phyloP scores from a whole-genome alignment of 2,888 invertebrate genomes.

The Capitulum mitella region DNA sequence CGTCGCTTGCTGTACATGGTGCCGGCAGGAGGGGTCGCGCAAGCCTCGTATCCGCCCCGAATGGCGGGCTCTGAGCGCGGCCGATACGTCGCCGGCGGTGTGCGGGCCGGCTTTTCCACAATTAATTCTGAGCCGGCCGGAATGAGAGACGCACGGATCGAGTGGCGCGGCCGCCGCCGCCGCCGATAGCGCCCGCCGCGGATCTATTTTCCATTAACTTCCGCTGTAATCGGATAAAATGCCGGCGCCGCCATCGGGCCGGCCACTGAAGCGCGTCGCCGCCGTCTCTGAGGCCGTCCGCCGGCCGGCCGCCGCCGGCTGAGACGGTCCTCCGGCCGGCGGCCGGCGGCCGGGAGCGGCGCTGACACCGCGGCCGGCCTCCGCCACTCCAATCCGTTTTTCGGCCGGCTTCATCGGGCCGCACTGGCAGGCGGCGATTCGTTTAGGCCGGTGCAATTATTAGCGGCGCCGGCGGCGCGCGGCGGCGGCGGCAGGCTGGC shows the following conservation, averaged over 20 bases:
- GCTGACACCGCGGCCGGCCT: neutral
- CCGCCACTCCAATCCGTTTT: neutral
- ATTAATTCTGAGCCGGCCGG: neutral
- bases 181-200: neutral
- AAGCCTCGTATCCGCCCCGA: too few relatives aligned
- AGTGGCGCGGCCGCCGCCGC: neutral
- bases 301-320: neutral
- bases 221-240: slow-evolving; percentile 7
- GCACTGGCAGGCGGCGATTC: neutral
- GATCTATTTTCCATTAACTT: slow-evolving; percentile 16
- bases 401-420: neutral
- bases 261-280: neutral
- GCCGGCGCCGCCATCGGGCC: neutral
- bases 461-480: neutral
- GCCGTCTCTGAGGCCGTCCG: neutral
- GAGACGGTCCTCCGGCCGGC: neutral
- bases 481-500: neutral
- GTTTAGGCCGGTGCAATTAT: neutral
- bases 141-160: neutral
- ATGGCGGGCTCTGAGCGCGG: too few relatives aligned
- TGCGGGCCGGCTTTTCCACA: neutral
- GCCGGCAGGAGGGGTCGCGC: too few relatives aligned
- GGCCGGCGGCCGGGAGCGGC: neutral
- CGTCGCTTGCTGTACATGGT: too few relatives aligned
- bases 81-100: neutral